Evolutionary conservation across 2,888 invertebrate species (phyloP).

Genomic region (Teleiodes luculella): DNA sequence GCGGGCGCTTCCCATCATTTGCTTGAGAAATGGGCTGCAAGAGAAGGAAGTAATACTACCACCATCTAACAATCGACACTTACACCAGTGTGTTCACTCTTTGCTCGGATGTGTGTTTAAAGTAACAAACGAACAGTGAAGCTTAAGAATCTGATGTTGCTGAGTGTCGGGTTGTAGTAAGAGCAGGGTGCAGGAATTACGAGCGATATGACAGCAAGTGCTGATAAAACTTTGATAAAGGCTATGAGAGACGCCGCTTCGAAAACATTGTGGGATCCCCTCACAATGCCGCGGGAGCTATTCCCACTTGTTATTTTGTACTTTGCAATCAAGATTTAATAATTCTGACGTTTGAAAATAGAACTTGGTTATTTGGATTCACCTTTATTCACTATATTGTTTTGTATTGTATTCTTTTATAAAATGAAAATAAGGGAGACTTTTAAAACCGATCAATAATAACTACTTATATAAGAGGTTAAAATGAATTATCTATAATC

Average conservation of each 20-base stretch:
- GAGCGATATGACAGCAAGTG: slow-evolving; percentile 1
- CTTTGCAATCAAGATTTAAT: background rate
- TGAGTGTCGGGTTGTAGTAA: background rate
- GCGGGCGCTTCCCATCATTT: slow-evolving; percentile 38
- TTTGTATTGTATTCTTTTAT: too few species aligned
- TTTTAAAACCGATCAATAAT: too few species aligned
- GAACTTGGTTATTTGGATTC: too few species aligned
- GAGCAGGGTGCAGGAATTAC: background rate
- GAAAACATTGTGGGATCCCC: background rate
- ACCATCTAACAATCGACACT: background rate
- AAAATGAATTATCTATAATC: too few species aligned
- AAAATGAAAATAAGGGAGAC: too few species aligned
- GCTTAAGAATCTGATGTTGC: background rate
- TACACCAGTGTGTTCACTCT: background rate
- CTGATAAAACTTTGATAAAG: slow-evolving; percentile 9
- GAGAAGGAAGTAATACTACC: background rate
- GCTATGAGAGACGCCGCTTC: background rate
- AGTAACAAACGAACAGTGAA: too few species aligned
- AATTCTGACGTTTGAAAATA: too few species aligned
- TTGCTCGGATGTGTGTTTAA: background rate
- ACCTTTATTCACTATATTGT: too few species aligned
- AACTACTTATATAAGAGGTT: too few species aligned
- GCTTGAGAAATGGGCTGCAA: slow-evolving; percentile 43
- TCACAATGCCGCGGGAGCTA: background rate
- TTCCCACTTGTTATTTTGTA: background rate